A percentile compares a stretch with the other conserved stretches of the same genome.
Conservation (phyloP, 2,888 invertebrate species). For the Volucella inanis region DNA sequence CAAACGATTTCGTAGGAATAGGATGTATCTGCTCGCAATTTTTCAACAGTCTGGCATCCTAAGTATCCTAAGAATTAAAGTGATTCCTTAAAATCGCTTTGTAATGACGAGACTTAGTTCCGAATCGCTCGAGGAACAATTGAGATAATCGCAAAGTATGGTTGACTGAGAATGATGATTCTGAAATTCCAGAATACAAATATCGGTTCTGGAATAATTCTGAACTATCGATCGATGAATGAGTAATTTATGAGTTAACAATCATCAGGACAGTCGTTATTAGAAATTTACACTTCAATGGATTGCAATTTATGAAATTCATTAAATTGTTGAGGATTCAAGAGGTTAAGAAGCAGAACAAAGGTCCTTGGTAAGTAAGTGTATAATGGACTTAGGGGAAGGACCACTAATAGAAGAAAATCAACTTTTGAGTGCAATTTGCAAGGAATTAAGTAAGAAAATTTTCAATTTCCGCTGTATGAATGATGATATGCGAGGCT, state of each 20-base stretch:
- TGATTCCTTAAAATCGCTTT: too few species aligned
- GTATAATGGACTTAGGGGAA: too few species aligned
- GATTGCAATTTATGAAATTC: slow-evolving; percentile 30
- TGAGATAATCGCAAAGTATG: background rate
- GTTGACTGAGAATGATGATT: background rate
- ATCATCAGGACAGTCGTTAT: slow-evolving; percentile 20
- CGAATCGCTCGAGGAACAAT: background rate
- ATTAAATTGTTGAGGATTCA: too few species aligned
- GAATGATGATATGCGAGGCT: too few species aligned
- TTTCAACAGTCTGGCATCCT: background rate
- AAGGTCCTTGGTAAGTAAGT: too few species aligned
- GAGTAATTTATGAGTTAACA: slow-evolving; percentile 39
- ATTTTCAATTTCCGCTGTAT: too few species aligned
- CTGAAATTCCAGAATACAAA: background rate
- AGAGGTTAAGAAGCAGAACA: too few species aligned
- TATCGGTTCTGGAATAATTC: background rate
- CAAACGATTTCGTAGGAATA: background rate
- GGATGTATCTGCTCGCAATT: background rate
- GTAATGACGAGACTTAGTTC: too few species aligned
- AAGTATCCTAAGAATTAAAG: too few species aligned
- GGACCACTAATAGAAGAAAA: too few species aligned
- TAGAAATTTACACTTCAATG: slow-evolving; percentile 43
- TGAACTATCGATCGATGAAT: slow-evolving; percentile 33
- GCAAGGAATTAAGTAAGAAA: too few species aligned
- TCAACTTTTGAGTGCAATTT: too few species aligned